phyloP scores from a whole-genome alignment of 2,797 vertebrate species.

The Xenentodon cancila region DNA sequence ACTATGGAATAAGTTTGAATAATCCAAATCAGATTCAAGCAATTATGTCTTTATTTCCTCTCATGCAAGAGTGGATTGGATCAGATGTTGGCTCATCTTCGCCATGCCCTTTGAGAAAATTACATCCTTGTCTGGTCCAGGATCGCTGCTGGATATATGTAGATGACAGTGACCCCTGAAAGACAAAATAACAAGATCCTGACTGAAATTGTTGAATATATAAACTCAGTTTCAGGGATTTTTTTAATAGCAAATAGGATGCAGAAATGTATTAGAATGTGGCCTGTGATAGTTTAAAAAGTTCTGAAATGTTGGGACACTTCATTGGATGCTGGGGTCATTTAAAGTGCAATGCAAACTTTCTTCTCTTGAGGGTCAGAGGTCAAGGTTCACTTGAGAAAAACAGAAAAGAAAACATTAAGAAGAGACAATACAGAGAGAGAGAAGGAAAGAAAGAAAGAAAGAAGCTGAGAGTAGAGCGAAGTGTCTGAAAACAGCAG shows the following conservation, averaged over 20 bases:
- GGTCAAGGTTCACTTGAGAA: slow-evolving; percentile 8
- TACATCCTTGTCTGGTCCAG: too few relatives aligned
- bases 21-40: too few relatives aligned
- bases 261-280: neutral
- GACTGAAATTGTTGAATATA: neutral
- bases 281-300: slow-evolving; percentile 1
- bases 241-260: neutral
- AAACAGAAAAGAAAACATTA: slow-evolving; percentile 17
- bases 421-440: neutral
- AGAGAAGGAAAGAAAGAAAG: slow-evolving; percentile 14
- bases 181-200: neutral
- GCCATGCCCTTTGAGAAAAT: neutral
- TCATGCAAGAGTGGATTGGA: too few relatives aligned
- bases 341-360: slow-evolving; percentile 24
- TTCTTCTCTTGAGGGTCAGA: slow-evolving; percentile 26
- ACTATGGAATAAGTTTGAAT: too few relatives aligned
- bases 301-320: slow-evolving; percentile 4
- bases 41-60: too few relatives aligned
- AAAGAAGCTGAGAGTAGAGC: slow-evolving; percentile 10
- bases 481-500: slow-evolving; percentile 38
- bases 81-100: too few relatives aligned
- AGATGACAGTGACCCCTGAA: neutral
- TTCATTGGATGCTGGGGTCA: slow-evolving; percentile 20
- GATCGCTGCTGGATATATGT: slow-evolving; percentile 1
- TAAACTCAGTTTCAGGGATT: neutral